These are phyloP conservation scores for Hipparchia sbordonii DNA, from an alignment of 2,888 invertebrate species.

Conservation along the genomic window DNA sequence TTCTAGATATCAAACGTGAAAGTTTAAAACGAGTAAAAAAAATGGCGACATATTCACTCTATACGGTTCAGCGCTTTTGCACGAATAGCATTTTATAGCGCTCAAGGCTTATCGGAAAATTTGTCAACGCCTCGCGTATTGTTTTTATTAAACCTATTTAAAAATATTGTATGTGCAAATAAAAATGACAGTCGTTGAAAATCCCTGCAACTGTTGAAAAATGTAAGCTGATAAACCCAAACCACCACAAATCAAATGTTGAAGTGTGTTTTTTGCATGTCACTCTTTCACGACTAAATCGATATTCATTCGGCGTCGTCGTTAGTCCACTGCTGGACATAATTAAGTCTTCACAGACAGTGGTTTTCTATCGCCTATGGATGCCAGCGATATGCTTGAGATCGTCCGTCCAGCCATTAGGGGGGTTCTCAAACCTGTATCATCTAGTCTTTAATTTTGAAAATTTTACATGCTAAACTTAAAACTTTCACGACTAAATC, in stretches of 20 bases:
- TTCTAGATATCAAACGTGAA: constrained; percentile 7
- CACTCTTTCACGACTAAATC: background rate
- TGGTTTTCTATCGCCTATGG: too few relatives aligned
- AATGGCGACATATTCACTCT: constrained; percentile 42
- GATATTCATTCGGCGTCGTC: background rate
- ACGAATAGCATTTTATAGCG: constrained; percentile 52
- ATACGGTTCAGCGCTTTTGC: constrained; percentile 47
- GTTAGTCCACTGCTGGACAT: too few relatives aligned
- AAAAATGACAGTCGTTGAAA: constrained; percentile 20
- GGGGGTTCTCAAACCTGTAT: too few relatives aligned
- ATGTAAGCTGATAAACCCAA: background rate
- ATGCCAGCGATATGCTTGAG: background rate
- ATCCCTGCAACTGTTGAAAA: constrained; percentile 6
- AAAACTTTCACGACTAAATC: too few relatives aligned
- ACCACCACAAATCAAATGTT: background rate
- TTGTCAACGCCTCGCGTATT: constrained; percentile 50
- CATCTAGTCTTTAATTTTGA: too few relatives aligned
- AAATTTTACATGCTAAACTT: too few relatives aligned
- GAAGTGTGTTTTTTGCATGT: background rate
- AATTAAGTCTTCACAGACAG: too few relatives aligned
- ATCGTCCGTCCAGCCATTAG: too few relatives aligned
- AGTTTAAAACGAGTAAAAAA: constrained; percentile 36
- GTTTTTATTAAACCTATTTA: constrained; percentile 50
- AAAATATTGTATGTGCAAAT: constrained; percentile 43
- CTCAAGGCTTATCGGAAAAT: constrained; percentile 59